Evolutionary conservation across 2,113 vertebrate species (phyloP), one percentile per base, ranked within the genome.

Genomic region (Micronycteris hirsuta): DNA sequence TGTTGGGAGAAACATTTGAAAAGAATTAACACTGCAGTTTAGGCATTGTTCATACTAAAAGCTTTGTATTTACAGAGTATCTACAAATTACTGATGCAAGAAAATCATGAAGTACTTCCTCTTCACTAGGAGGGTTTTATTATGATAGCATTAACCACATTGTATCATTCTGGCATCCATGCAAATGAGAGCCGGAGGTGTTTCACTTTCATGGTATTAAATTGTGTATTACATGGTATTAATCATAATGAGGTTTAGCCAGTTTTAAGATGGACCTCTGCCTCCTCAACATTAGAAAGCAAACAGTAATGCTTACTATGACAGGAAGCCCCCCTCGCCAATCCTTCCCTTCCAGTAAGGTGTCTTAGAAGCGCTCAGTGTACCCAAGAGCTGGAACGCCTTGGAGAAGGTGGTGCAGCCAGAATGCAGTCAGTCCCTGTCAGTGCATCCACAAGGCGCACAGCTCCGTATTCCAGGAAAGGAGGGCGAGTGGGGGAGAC

Each of bases 41-140:
- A 89, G 47, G 22, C 20, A 78, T 74, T 92, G 24, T 89, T 83
- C n/a, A 89, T 85, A 71, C 45, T 94, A 76, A 91, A 87, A 71
- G 17, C 31, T 77, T 73, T 85, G 70, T 87, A 49, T 15, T 90
- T 67, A 67, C 0, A 87, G 17, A 81, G 7, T 61, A 71, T n/a
- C 52, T 88, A 77, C 24, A 90, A 63, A 88, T 28, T 52, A 68
- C 7, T 31, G 24, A 47, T 33, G 38, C 43, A 80, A 92, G 49
- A 84, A 74, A 77, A 58, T 36, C 22, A 1, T 43, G 15, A 74
- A 76, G 33, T 81, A 33, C 77, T 74, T 73, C 47, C 47, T 82
- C 76, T 67, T 92, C 36, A 56, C 73, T 65, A 17, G 2, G 41
- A 94, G 26, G 68, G 36, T 70, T 83, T 74, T 67, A 80, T 89